These are phyloP conservation scores for Danio tinwini DNA, from an alignment of 2,797 vertebrate genomes.

Conservation along the genomic window DNA sequence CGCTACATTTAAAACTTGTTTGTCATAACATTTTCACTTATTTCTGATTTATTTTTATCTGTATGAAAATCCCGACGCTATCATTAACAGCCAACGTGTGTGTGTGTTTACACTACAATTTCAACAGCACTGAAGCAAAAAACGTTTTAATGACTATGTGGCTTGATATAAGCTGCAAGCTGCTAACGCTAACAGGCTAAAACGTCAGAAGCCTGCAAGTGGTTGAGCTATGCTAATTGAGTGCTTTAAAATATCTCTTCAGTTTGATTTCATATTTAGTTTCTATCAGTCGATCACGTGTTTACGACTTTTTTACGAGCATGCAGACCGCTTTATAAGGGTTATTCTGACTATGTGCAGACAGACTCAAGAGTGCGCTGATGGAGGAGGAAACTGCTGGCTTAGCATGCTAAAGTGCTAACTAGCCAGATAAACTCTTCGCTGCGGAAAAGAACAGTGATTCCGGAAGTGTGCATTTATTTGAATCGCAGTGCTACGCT, in stretches of 20 bases:
- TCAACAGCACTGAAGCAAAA: not conserved
- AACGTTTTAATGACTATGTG: not conserved
- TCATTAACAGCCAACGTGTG: not conserved
- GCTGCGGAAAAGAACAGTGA: constrained; percentile 78
- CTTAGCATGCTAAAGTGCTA: constrained; percentile 66
- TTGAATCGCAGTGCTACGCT: constrained; percentile 35
- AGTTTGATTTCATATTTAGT: not conserved
- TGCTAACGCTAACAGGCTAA: constrained; percentile 41
- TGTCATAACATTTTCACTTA: not conserved
- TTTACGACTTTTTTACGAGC: not conserved
- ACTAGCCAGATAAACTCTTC: constrained; percentile 80
- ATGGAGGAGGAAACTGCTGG: constrained; percentile 44
- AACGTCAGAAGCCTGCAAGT: constrained; percentile 17
- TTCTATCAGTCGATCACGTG: not conserved
- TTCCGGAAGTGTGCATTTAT: constrained; percentile 75
- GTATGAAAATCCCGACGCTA: not conserved
- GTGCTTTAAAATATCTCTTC: not conserved
- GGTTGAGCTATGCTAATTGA: constrained; percentile 9
- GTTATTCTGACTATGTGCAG: not conserved
- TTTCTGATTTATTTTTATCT: too few relatives aligned
- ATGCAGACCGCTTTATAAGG: not conserved
- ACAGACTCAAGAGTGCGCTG: constrained; percentile 19
- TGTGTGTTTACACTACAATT: not conserved
- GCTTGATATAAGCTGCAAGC: not conserved
- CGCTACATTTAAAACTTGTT: not conserved